These are phyloP conservation scores for Lordiphosa collinella DNA, from an alignment of 1,140 invertebrate species.

Conservation along the genomic window DNA sequence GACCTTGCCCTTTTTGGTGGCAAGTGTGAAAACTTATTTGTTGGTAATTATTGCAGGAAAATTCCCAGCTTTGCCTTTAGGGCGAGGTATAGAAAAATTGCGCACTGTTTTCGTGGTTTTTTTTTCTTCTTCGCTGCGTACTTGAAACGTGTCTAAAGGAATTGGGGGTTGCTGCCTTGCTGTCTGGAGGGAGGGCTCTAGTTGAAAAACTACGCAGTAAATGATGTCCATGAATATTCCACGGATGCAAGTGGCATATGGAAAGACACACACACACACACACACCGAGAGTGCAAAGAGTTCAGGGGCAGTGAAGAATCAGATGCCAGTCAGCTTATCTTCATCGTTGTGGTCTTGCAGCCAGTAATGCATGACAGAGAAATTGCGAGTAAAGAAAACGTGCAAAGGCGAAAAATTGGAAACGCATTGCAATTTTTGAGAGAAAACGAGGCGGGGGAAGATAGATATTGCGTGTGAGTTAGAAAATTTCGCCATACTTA, in stretches of 20 bases:
- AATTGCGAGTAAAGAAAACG: slow-evolving; percentile 25
- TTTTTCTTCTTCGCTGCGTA: too few relatives aligned
- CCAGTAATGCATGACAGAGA: slow-evolving; percentile 40
- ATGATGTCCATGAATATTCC: slow-evolving; percentile 30
- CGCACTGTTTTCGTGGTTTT: slow-evolving; percentile 61
- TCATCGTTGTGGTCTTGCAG: not conserved
- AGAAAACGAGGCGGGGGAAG: not conserved
- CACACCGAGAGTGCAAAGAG: slow-evolving; percentile 41
- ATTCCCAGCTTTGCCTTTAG: not conserved
- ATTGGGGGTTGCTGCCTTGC: slow-evolving; percentile 24
- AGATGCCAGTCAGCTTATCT: slow-evolving; percentile 9
- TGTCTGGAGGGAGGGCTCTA: slow-evolving; percentile 2
- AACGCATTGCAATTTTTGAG: slow-evolving; percentile 21
- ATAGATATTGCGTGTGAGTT: slow-evolving; percentile 7
- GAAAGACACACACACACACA: slow-evolving; percentile 1
- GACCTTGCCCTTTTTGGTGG: not conserved
- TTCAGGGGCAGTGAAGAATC: slow-evolving; percentile 51
- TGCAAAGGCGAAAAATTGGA: slow-evolving; percentile 23
- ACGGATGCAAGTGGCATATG: slow-evolving; percentile 27
- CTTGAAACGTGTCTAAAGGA: slow-evolving; percentile 60
- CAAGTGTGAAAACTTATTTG: slow-evolving; percentile 6
- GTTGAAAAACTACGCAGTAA: slow-evolving; percentile 67
- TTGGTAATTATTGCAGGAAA: slow-evolving; percentile 1
- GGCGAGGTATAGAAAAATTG: slow-evolving; percentile 31
- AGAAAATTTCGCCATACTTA: not conserved